These are phyloP conservation scores for Apantesis nais DNA, from an alignment of 2,888 invertebrate genomes.

Conservation along the genomic window DNA sequence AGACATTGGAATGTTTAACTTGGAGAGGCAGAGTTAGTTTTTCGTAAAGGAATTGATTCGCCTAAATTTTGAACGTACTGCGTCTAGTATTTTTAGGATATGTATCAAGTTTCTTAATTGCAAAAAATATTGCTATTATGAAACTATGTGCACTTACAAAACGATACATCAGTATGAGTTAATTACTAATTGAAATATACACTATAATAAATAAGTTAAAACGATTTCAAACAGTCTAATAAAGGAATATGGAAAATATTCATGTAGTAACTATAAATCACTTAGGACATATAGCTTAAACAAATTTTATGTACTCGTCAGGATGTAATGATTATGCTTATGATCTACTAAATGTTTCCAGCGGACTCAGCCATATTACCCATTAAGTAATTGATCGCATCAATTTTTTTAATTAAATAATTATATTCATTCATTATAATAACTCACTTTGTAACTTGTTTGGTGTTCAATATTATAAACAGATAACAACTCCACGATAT, in stretches of 20 bases:
- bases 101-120: background rate
- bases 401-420: background rate
- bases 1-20: constrained; percentile 4
- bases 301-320: too few species aligned
- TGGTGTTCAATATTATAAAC: background rate
- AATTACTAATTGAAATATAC: background rate
- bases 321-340: too few species aligned
- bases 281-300: too few species aligned
- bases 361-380: too few species aligned
- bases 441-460: background rate
- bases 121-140: too few species aligned
- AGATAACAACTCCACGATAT: constrained; percentile 6
- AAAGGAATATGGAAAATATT: background rate
- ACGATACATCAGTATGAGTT: background rate
- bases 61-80: background rate
- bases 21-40: background rate
- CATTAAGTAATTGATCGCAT: too few species aligned
- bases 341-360: too few species aligned
- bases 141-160: too few species aligned
- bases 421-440: background rate
- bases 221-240: background rate
- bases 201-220: background rate
- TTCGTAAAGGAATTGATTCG: background rate
- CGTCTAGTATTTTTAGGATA: background rate
- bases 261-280: too few species aligned